Evolutionary conservation across 1,140 invertebrate genomes (phyloP), one percentile per base, ranked within the genome.

Genomic region (Venturia canescens): DNA sequence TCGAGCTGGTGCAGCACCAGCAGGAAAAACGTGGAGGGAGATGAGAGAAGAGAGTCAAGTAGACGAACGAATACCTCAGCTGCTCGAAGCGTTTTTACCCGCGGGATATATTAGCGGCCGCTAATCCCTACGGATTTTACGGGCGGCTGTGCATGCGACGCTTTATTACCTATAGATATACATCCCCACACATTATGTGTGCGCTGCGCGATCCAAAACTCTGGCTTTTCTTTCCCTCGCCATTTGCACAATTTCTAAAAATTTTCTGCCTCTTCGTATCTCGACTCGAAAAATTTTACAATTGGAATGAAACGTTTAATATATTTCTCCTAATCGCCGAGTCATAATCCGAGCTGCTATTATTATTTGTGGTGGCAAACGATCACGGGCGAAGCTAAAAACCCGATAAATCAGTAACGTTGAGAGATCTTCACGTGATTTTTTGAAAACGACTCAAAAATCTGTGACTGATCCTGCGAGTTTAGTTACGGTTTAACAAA

Each of bases 121-220:
- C 85, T 91, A 91, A 91, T 89, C 90, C 88, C 84, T 81, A 83
- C 70, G 88, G 90, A 90, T 89, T 90, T 91, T 90, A 89, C 87
- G 86, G 84, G 48, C 82, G 84, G 79, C 84, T 86, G 85, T 86
- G 85, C 82, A 81, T 75, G 84, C 84, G 81, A 77, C 13, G 31
- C 50, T 66, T 23, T 66, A 66, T 27, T 63, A 66, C 23, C 29
- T n/a, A 13, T 74, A 48, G 26, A 9, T 63, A 76, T 48, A 72
- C 26, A 75, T n/a, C 11, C 21, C 5, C 21, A n/a, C n/a, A 5
- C 18, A 60, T 27, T 29, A 23, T 57, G 9, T 57, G 21, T 57
- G 21, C 29, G 26, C 1, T 29, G 18, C 50, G 31, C 50, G 31
- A 16, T 34, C 23, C 27, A 27, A 29, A 57, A 66, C 44, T 78